Conservation (phyloP, 1,140 invertebrate species). For the Philaenus spumarius region DNA sequence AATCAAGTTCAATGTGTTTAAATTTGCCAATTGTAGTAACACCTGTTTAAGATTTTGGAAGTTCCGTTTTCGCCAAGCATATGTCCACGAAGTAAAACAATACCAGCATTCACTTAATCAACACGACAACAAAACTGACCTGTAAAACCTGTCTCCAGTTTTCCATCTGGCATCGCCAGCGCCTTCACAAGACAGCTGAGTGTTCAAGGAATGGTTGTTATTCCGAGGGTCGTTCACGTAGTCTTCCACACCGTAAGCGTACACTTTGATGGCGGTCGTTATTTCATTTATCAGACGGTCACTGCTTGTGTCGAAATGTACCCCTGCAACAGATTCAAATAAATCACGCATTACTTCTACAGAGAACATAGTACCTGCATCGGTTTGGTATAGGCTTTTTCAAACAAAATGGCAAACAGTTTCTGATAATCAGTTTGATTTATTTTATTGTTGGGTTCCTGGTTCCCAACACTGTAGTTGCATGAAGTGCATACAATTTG, state of each 20-base stretch:
- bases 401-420: too few species aligned
- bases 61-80: too few species aligned
- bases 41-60: too few species aligned
- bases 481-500: too few species aligned
- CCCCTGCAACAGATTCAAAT: slow-evolving; percentile 49
- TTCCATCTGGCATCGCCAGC: slow-evolving; percentile 68
- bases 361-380: neutral
- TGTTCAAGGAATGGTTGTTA: slow-evolving; percentile 62
- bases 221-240: slow-evolving; percentile 70
- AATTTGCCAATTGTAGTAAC: too few species aligned
- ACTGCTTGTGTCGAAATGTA: slow-evolving; percentile 85
- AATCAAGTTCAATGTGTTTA: too few species aligned
- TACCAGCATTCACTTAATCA: too few species aligned
- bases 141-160: slow-evolving; percentile 61
- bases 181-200: slow-evolving; percentile 72
- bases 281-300: slow-evolving; percentile 75
- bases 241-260: slow-evolving; percentile 82
- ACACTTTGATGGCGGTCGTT: slow-evolving; percentile 82
- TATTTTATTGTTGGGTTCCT: too few species aligned
- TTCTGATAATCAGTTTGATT: too few species aligned
- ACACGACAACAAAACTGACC: slow-evolving; percentile 44
- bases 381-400: too few species aligned
- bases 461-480: too few species aligned
- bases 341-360: neutral
- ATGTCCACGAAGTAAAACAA: too few species aligned